These are phyloP conservation scores for Aphaenogaster floridana DNA, from an alignment of 1,140 invertebrate genomes.

Conservation along the genomic window DNA sequence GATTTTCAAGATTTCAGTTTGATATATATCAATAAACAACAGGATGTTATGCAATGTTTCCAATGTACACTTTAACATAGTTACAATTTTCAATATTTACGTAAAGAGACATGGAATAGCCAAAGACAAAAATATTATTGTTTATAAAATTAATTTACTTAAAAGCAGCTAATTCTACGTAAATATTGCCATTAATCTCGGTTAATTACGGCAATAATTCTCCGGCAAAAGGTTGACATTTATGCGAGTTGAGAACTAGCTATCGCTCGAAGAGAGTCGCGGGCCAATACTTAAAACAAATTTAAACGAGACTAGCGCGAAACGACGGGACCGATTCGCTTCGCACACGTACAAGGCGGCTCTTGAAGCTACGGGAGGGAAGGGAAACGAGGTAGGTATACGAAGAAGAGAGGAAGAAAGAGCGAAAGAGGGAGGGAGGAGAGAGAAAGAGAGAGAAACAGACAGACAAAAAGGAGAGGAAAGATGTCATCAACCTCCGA, in stretches of 20 bases:
- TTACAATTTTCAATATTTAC: slow-evolving; percentile 12
- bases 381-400: slow-evolving; percentile 35
- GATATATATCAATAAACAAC: neutral
- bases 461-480: slow-evolving; percentile 61
- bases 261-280: slow-evolving; percentile 43
- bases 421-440: slow-evolving; percentile 23
- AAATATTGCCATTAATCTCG: slow-evolving; percentile 1
- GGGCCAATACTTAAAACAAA: slow-evolving; percentile 54
- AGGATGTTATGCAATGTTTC: neutral
- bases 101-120: neutral
- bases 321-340: slow-evolving; percentile 56
- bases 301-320: slow-evolving; percentile 69
- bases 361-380: slow-evolving; percentile 11
- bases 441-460: neutral
- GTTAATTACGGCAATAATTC: slow-evolving; percentile 48
- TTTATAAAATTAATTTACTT: slow-evolving; percentile 19
- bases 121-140: slow-evolving; percentile 21
- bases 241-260: slow-evolving; percentile 36
- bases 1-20: neutral
- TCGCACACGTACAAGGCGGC: slow-evolving; percentile 32
- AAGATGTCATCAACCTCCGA: slow-evolving; percentile 78
- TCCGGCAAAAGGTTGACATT: slow-evolving; percentile 19
- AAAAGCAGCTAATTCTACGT: slow-evolving; percentile 5
- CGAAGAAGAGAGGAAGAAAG: slow-evolving; percentile 31
- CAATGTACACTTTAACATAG: neutral